A percentile compares a stretch with the other conserved stretches of the same genome.
These are phyloP conservation scores for Nyleta sp. DNA, from an alignment of 2,888 invertebrate genomes.

Conservation along the genomic window DNA sequence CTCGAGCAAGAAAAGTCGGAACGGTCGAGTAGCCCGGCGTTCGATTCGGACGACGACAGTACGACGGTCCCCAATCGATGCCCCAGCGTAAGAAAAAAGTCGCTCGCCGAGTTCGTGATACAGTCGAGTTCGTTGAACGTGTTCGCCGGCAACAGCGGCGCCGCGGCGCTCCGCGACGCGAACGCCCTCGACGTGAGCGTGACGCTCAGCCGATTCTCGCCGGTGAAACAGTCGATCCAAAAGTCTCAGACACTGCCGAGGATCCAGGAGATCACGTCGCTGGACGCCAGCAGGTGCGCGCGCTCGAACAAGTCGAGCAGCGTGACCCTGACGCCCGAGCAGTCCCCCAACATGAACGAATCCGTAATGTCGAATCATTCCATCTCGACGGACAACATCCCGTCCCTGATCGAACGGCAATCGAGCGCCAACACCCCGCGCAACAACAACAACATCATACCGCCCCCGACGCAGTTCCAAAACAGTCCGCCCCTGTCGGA, in stretches of 20 bases:
- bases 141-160: constrained; percentile 76
- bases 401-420: constrained; percentile 70
- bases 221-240: constrained; percentile 71
- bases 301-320: constrained; percentile 81
- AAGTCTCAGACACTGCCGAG: constrained; percentile 84
- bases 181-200: constrained; percentile 72
- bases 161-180: constrained; percentile 73
- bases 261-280: constrained; percentile 86
- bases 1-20: constrained; percentile 89
- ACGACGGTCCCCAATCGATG: constrained; percentile 77
- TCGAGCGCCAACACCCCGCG: constrained; percentile 61
- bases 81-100: constrained; percentile 84
- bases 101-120: constrained; percentile 87
- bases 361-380: constrained; percentile 57
- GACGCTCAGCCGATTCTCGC: constrained; percentile 69
- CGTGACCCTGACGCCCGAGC: constrained; percentile 80
- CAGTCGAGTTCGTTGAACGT: constrained; percentile 85
- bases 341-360: constrained; percentile 72
- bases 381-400: constrained; percentile 70
- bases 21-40: constrained; percentile 95
- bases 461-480: constrained; percentile 87
- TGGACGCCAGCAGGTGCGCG: constrained; percentile 85
- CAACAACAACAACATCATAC: constrained; percentile 87
- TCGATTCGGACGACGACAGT: constrained; percentile 97
- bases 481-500: constrained; percentile 86